Base-by-base conservation (phyloP, 2,797 vertebrate genomes). In the Sebastes kiyomatsui region DNA sequence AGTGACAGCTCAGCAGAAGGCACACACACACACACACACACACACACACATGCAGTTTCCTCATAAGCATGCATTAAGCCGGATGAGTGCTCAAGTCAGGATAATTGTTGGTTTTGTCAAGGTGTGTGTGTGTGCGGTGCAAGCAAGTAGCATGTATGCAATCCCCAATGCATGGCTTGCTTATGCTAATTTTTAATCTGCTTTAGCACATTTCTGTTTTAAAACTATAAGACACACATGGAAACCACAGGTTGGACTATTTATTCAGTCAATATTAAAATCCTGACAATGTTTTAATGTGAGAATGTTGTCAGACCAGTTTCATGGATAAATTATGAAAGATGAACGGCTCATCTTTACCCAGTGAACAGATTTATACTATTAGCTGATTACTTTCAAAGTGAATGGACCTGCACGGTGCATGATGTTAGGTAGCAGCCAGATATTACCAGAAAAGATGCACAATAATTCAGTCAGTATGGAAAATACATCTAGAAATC, bases 21-120 rank as follows among this genome's bases (percentile, higher is more conserved):
- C 72, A 25, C 14, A 66, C 23, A 68, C 60, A 55, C 49, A 66
- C 38, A 42, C 38, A 42, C 12, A 42, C 38, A 55, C 69, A 30
- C 14, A 72, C 20, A 66, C 27, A 58, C 35, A 23, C 56, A 58
- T 35, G 27, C 56, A 32, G 67, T 66, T 76, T 79, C 59, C 32
- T 73, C 59, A 54, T 60, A 62, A 27, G 75, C 46, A 20, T 11
- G 14, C 52, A 55, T 74, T 69, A 87, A 81, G 82, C 66, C 30
- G 30, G 74, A 80, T 69, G 82, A 87, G 58, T 28, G 71, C 70
- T 64, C 49, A 54, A 84, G 74, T 81, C 69, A 61, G 58, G 52
- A 67, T 79, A 87, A 82, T 61, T 76, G 68, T 66, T 79, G 77
- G 60, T 70, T 83, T 56, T 75, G 81, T 80, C 58, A 79, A 85